A percentile compares a stretch with the other conserved stretches of the same genome.
Evolutionary conservation across 1,140 invertebrate species (phyloP).

Genomic region (Aradophagus sp.): DNA sequence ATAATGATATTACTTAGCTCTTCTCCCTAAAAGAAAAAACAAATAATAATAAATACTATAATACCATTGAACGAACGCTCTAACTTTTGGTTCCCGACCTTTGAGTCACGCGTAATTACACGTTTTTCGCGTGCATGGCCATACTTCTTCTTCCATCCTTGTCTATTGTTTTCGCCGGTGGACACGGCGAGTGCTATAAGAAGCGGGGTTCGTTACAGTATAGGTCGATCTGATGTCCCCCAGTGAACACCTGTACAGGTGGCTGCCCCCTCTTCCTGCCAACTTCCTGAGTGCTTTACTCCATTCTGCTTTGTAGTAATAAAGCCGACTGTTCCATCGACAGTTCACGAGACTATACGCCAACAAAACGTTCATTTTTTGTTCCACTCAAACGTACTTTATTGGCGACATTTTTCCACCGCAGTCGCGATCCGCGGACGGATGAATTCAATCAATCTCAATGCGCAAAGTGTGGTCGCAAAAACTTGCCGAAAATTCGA

Average conservation of each 20-base stretch:
- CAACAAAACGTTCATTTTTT: slow-evolving; percentile 25
- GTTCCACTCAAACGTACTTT: too few relatives aligned
- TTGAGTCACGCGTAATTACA: too few relatives aligned
- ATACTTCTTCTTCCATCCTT: slow-evolving; percentile 12
- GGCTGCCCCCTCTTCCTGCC: slow-evolving; percentile 60
- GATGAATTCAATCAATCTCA: too few relatives aligned
- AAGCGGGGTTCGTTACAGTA: slow-evolving; percentile 52
- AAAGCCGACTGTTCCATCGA: slow-evolving; percentile 58
- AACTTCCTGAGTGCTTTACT: slow-evolving; percentile 63
- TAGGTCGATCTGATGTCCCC: slow-evolving; percentile 57
- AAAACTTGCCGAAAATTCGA: too few relatives aligned
- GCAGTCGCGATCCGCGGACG: too few relatives aligned
- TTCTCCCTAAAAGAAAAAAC: too few relatives aligned
- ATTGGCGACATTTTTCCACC: too few relatives aligned
- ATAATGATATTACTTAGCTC: too few relatives aligned
- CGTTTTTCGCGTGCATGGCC: neutral
- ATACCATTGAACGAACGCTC: too few relatives aligned
- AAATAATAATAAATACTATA: too few relatives aligned
- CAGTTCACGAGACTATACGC: slow-evolving; percentile 44
- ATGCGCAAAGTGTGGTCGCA: too few relatives aligned
- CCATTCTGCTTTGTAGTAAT: slow-evolving; percentile 63
- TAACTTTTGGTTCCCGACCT: too few relatives aligned
- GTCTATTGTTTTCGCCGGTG: slow-evolving; percentile 29
- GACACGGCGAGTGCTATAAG: slow-evolving; percentile 38
- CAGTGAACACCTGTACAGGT: slow-evolving; percentile 63